phyloP scores from a whole-genome alignment of 2,888 invertebrate species.

The Athetis lepigone region DNA sequence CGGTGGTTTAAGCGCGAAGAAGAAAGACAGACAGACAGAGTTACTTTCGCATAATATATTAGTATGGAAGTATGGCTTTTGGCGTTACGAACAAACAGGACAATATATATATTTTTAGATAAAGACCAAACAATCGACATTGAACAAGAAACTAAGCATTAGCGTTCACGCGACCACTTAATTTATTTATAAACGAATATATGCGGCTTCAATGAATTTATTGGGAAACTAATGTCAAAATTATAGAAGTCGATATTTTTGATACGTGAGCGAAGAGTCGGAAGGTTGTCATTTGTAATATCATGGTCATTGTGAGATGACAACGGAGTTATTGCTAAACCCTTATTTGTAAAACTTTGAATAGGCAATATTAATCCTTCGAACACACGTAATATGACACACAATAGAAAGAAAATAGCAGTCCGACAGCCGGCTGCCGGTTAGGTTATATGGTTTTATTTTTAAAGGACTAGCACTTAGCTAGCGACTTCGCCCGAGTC shows the following conservation, averaged over 20 bases:
- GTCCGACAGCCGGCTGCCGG: no score
- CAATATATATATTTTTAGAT: no score
- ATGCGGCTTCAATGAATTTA: conserved; percentile 38
- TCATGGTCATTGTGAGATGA: conserved; percentile 24
- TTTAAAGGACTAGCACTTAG: no score
- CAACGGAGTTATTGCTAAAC: conserved; percentile 8
- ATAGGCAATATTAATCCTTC: background rate
- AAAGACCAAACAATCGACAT: conserved; percentile 26
- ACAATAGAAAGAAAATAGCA: no score
- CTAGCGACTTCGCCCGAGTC: no score
- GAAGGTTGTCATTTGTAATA: conserved; percentile 45
- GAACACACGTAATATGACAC: no score
- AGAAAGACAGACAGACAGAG: no score
- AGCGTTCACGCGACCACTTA: conserved; percentile 25
- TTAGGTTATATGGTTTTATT: no score
- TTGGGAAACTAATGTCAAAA: conserved; percentile 56
- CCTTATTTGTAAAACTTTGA: background rate
- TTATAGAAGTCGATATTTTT: conserved; percentile 36
- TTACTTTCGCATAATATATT: no score
- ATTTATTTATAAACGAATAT: conserved; percentile 52
- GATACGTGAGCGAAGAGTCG: background rate
- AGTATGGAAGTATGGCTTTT: no score
- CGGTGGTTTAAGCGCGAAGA: no score
- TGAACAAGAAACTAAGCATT: conserved; percentile 7
- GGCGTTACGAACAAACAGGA: no score